These are phyloP conservation scores for Shargacucullia verbasci DNA, from an alignment of 2,888 invertebrate genomes.

Conservation along the genomic window DNA sequence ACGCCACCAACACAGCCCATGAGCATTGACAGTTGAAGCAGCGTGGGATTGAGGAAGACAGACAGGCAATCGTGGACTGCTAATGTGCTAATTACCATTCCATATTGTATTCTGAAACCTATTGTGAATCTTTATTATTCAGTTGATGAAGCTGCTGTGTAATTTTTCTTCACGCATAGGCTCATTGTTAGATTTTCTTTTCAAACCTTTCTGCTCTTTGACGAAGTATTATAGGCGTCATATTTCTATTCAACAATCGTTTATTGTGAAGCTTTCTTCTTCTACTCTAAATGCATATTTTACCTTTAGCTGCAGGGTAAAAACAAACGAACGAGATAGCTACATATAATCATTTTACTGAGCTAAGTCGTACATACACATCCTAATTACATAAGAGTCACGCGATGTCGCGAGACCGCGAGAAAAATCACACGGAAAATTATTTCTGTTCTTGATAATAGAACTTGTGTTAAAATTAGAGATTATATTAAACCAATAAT, in stretches of 20 bases:
- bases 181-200: slow-evolving; percentile 45
- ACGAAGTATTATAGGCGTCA: slow-evolving; percentile 23
- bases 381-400: slow-evolving; percentile 53
- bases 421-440: slow-evolving; percentile 35
- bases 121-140: slow-evolving; percentile 48
- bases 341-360: slow-evolving; percentile 38
- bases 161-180: slow-evolving; percentile 45
- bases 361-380: slow-evolving; percentile 33
- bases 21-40: slow-evolving; percentile 46
- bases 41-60: slow-evolving; percentile 64
- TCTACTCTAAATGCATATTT: slow-evolving; percentile 39
- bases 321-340: slow-evolving; percentile 25
- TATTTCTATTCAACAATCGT: slow-evolving; percentile 20
- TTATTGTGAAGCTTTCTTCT: slow-evolving; percentile 22
- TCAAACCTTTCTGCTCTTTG: slow-evolving; percentile 34
- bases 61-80: slow-evolving; percentile 56
- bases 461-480: slow-evolving; percentile 7
- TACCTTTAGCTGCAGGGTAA: slow-evolving; percentile 8
- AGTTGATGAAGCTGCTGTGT: slow-evolving; percentile 31
- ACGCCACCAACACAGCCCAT: slow-evolving; percentile 45
- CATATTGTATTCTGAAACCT: slow-evolving; percentile 52
- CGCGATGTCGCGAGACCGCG: slow-evolving; percentile 52
- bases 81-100: slow-evolving; percentile 62
- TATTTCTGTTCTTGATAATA: slow-evolving; percentile 12
- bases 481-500: neutral